Base-by-base conservation (phyloP, 2,113 vertebrate species). In the Oryzias melastigma region DNA sequence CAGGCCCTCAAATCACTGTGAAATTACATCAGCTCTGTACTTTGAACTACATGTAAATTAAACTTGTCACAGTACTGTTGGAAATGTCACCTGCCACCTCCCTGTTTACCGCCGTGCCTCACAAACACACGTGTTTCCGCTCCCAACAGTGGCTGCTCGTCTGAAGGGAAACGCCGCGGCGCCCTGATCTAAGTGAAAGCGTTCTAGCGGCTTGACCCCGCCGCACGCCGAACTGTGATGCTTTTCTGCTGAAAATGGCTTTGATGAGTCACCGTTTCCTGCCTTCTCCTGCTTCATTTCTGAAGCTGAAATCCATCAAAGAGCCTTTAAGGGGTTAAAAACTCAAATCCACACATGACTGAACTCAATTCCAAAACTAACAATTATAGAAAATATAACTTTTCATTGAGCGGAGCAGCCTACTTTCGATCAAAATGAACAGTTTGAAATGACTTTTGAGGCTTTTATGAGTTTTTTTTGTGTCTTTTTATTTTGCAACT, bases 21-120 rank as follows among this genome's bases (percentile, higher is more conserved):
- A 87, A 87, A 87, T 87, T 76, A 84, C 78, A 84, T 81, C 76
- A 75, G 59, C 77, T 52, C 46, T 65, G 20, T 67, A 50, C 77
- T 82, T 82, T 82, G 78, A 84, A 84, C 78, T 59, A 75, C 78
- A 82, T 82, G 75, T 71, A 84, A 85, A 85, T 87, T 61, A 74
- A 82, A 75, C 52, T 78, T 78, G 81, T 83, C 73, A 70, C 76
- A 63, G 63, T 52, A 47, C 73, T 62, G 75, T 57, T 70, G 78
- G 49, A 78, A 84, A 83, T 76, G 78, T 85, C 85, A 82, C 74
- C 81, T 78, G 80, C 76, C 85, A 78, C 73, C 80, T 74, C 41
- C 41, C 5, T 68, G 71, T 77, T 83, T 83, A 75, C 77, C 53
- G 71, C 49, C 57, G 40, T 10, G 66, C 61, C 43, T 68, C 42